Evolutionary conservation across 2,888 invertebrate genomes (phyloP).

Genomic region (Melinaea menophilus): DNA sequence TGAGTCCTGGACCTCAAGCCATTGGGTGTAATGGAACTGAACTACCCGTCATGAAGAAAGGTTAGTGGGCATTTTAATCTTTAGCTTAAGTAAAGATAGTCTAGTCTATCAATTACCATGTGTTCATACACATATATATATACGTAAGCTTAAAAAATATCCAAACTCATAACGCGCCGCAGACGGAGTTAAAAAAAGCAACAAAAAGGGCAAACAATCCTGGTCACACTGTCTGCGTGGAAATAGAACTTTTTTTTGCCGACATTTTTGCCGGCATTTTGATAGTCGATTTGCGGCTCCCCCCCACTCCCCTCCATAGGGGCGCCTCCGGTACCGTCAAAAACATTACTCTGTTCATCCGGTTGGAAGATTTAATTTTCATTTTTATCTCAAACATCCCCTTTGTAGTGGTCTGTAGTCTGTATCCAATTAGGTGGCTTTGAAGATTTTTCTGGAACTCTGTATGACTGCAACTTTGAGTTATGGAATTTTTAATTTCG

Average conservation of each 20-base stretch:
- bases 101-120: too few species aligned
- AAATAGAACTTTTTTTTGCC: constrained; percentile 63
- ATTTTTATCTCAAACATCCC: constrained; percentile 79
- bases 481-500: constrained; percentile 76
- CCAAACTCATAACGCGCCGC: constrained; percentile 32
- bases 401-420: constrained; percentile 76
- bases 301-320: constrained; percentile 47
- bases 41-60: constrained; percentile 63
- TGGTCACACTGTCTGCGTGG: constrained; percentile 61
- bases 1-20: constrained; percentile 68
- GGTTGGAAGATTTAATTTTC: constrained; percentile 79
- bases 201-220: constrained; percentile 48
- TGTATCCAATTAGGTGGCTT: constrained; percentile 76
- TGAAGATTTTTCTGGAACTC: constrained; percentile 68
- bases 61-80: constrained; percentile 42
- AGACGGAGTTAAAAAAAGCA: constrained; percentile 47
- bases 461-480: constrained; percentile 52
- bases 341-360: constrained; percentile 78
- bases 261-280: constrained; percentile 56
- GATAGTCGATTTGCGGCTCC: constrained; percentile 75
- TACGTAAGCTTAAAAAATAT: not conserved
- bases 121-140: not conserved
- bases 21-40: constrained; percentile 66
- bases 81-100: too few species aligned
- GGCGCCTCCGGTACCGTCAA: constrained; percentile 71